Percentiles rank a stretch among this genome's conserved stretches.
Conservation (phyloP, 2,113 vertebrate genomes). For the Peromyscus polionotus region DNA sequence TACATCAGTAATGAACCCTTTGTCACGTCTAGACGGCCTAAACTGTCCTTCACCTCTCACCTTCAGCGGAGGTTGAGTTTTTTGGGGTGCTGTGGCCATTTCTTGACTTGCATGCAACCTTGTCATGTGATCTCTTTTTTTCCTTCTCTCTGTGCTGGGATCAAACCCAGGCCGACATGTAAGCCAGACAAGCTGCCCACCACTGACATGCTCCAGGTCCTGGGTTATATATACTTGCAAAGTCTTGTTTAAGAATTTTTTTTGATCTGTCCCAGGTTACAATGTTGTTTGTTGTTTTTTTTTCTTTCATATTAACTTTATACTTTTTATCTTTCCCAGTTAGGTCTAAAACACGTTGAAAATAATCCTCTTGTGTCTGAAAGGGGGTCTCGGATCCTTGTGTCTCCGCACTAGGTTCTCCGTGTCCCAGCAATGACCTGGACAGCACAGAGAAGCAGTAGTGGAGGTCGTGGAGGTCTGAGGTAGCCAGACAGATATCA, state of each 20-base stretch:
- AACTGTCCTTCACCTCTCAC: background rate
- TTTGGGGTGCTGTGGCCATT: background rate
- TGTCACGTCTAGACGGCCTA: background rate
- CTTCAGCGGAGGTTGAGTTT: background rate
- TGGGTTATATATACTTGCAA: slow-evolving; percentile 9
- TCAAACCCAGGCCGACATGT: background rate
- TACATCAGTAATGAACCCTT: background rate
- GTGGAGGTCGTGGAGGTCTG: background rate
- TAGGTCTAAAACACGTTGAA: background rate
- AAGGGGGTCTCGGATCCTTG: background rate
- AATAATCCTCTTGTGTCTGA: background rate
- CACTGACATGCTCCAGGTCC: background rate
- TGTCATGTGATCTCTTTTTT: background rate
- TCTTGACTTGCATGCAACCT: background rate
- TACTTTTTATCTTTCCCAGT: background rate
- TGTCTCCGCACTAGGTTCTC: background rate
- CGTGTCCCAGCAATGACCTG: background rate
- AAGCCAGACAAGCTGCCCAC: background rate
- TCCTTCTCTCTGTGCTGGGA: background rate
- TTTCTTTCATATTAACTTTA: background rate
- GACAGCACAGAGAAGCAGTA: background rate
- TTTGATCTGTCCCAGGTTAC: background rate
- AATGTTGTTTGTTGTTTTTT: background rate
- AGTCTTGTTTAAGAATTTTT: slow-evolving; percentile 22
- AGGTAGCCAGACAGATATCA: fast-evolving